A percentile compares a stretch with the other conserved stretches of the same genome.
Evolutionary conservation across 2,888 invertebrate genomes (phyloP).

Genomic region (Cerceris ruficornis): DNA sequence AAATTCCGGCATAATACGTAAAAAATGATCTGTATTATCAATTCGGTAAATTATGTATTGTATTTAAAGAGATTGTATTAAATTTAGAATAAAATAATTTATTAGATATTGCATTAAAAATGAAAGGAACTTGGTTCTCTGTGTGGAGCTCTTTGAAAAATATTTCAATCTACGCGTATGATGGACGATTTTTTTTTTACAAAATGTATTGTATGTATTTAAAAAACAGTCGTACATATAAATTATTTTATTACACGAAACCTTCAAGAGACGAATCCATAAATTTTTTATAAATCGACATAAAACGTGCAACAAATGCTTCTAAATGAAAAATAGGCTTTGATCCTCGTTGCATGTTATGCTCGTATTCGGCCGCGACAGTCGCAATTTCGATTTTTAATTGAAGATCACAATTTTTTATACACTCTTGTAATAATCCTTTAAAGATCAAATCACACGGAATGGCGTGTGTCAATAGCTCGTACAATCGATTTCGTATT

Average conservation of each 20-base stretch:
- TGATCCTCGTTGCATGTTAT: slow-evolving; percentile 94
- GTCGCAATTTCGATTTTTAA: slow-evolving; percentile 93
- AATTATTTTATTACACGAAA: slow-evolving; percentile 74
- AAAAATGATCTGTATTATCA: slow-evolving; percentile 47
- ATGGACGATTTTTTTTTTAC: slow-evolving; percentile 11
- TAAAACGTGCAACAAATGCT: slow-evolving; percentile 98
- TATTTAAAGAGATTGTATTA: slow-evolving; percentile 31
- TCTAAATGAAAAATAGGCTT: slow-evolving; percentile 98
- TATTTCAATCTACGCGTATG: slow-evolving; percentile 22
- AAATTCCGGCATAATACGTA: slow-evolving; percentile 21
- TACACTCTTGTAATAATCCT: slow-evolving; percentile 91
- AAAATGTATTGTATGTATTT: slow-evolving; percentile 11
- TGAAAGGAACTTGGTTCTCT: not conserved
- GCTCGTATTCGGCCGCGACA: slow-evolving; percentile 95
- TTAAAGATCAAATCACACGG: slow-evolving; percentile 96
- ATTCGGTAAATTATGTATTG: slow-evolving; percentile 14
- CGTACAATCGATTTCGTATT: slow-evolving; percentile 94
- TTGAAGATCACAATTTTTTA: slow-evolving; percentile 94
- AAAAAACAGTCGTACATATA: slow-evolving; percentile 9
- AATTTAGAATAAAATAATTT: slow-evolving; percentile 58
- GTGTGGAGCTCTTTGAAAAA: not conserved
- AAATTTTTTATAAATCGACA: slow-evolving; percentile 96
- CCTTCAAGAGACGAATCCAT: slow-evolving; percentile 88
- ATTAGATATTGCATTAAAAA: slow-evolving; percentile 34
- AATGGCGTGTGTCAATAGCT: slow-evolving; percentile 96